These are phyloP conservation scores for Chelonia mydas DNA, from an alignment of 2,797 vertebrate species.

Conservation along the genomic window DNA sequence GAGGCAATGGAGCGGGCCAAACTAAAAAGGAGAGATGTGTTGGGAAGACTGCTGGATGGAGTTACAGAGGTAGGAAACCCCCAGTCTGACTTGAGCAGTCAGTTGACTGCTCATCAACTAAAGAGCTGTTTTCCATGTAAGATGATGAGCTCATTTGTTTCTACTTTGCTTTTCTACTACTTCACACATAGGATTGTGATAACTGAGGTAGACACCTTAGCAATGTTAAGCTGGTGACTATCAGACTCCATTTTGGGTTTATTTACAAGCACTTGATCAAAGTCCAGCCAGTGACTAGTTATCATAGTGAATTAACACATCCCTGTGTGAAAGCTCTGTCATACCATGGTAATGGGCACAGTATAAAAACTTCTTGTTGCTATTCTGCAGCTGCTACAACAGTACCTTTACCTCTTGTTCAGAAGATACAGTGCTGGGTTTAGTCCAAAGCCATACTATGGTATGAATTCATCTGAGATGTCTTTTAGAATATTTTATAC, in stretches of 20 bases:
- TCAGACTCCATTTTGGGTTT: background rate
- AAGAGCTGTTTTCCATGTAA: background rate
- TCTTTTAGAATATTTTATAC: fast-evolving
- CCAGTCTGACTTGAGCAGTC: fast-evolving
- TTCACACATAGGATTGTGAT: background rate
- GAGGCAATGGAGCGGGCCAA: conserved; percentile 96
- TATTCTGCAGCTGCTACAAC: background rate
- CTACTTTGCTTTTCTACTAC: background rate
- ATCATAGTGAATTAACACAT: background rate
- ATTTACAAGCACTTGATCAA: background rate
- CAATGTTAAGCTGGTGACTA: background rate
- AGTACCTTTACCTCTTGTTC: background rate
- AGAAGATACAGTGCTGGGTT: background rate
- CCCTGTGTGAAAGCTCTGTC: background rate
- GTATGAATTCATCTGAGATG: background rate
- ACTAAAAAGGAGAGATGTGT: conserved; percentile 92
- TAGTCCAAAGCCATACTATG: background rate
- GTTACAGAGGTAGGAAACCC: conserved; percentile 88
- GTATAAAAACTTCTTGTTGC: background rate
- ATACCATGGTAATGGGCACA: background rate
- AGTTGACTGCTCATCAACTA: background rate
- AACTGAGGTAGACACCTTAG: background rate
- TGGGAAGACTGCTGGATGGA: conserved; percentile 92
- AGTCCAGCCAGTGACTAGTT: background rate
- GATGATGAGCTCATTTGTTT: background rate